Evolutionary conservation across 1,140 invertebrate genomes (phyloP).

Genomic region (Macrocentrus cingulum): DNA sequence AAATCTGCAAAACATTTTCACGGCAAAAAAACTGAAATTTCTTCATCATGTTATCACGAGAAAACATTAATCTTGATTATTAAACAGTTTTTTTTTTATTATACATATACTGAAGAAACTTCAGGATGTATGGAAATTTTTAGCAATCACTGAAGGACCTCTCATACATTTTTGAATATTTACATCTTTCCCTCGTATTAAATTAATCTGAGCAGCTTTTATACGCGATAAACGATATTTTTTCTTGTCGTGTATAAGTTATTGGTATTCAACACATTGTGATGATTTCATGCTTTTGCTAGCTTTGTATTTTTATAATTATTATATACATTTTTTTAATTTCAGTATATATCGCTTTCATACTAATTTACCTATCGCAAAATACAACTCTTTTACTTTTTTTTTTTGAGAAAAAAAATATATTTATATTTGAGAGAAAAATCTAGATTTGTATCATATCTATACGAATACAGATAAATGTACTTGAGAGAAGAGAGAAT

Average conservation of each 20-base stretch:
- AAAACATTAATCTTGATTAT: too few species aligned
- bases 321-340: constrained; percentile 27
- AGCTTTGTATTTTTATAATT: constrained; percentile 27
- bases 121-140: too few species aligned
- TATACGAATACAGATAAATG: constrained; percentile 14
- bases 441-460: constrained; percentile 19
- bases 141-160: too few species aligned
- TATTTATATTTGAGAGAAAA: constrained; percentile 8
- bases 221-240: neutral
- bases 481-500: neutral
- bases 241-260: constrained; percentile 5
- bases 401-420: neutral
- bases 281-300: constrained; percentile 26
- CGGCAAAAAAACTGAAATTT: too few species aligned
- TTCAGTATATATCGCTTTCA: constrained; percentile 14
- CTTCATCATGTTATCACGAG: too few species aligned
- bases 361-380: constrained; percentile 1
- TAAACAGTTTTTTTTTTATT: too few species aligned
- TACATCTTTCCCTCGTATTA: neutral
- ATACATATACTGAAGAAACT: too few species aligned
- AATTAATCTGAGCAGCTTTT: neutral
- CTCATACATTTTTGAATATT: too few species aligned
- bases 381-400: constrained; percentile 13
- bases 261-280: neutral
- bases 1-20: too few species aligned